These are phyloP conservation scores for Lepidocolaptes lacrymiger DNA, from an alignment of 2,797 vertebrate species.

Conservation along the genomic window DNA sequence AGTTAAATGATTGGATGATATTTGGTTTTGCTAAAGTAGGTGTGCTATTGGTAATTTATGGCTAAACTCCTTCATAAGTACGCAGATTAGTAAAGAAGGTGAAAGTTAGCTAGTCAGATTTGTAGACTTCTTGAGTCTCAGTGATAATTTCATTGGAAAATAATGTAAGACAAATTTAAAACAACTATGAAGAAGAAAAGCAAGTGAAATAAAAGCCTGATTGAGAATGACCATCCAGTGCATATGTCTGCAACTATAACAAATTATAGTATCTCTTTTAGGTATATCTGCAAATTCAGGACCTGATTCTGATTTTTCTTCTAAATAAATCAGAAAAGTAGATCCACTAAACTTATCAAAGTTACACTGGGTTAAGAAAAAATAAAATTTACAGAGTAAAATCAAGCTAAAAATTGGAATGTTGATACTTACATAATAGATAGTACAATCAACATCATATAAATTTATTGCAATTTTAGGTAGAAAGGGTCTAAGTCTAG, in stretches of 20 bases:
- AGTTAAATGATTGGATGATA: conserved; percentile 49
- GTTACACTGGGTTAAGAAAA: background rate
- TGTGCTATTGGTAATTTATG: conserved; percentile 65
- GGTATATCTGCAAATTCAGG: background rate
- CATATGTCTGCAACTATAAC: background rate
- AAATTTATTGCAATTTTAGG: background rate
- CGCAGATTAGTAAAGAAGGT: conserved; percentile 56
- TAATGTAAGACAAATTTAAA: conserved; percentile 58
- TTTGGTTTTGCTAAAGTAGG: conserved; percentile 50
- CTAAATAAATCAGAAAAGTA: background rate
- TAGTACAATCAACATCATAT: background rate
- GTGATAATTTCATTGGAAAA: conserved; percentile 51
- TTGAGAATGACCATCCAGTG: conserved; percentile 21
- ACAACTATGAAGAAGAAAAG: conserved; percentile 21
- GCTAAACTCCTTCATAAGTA: conserved; percentile 51
- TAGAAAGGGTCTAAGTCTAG: background rate
- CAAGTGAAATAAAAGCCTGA: conserved; percentile 36
- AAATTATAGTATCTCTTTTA: background rate
- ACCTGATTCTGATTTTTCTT: background rate
- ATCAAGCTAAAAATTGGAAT: background rate
- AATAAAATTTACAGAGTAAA: background rate
- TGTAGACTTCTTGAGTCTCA: conserved; percentile 50
- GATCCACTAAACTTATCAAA: background rate
- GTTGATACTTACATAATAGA: background rate
- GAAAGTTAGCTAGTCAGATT: conserved; percentile 48